These are phyloP conservation scores for Zygogramma bicolorata DNA, from an alignment of 2,888 invertebrate genomes.

Conservation along the genomic window DNA sequence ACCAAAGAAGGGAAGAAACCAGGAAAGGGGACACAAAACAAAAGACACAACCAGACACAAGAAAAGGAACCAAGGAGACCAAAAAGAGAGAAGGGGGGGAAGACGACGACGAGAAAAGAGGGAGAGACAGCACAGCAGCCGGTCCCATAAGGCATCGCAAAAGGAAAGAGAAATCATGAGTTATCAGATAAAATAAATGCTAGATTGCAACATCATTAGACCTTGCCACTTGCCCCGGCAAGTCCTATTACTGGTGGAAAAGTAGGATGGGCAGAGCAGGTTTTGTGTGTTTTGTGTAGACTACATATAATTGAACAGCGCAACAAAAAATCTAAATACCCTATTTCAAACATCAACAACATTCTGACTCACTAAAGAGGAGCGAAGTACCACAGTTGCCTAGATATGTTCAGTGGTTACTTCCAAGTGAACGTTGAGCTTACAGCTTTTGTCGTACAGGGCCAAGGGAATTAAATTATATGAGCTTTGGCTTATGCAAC, in stretches of 20 bases:
- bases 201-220: constrained; percentile 34
- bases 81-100: too few species aligned
- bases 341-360: constrained; percentile 47
- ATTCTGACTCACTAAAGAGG: constrained; percentile 41
- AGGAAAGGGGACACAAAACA: too few species aligned
- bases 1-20: too few species aligned
- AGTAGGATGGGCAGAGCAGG: constrained; percentile 32
- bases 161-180: constrained; percentile 38
- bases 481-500: constrained; percentile 50
- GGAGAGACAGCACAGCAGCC: too few species aligned
- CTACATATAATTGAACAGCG: constrained; percentile 39
- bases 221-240: constrained; percentile 31
- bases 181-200: constrained; percentile 41
- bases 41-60: too few species aligned
- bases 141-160: constrained; percentile 42
- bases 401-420: constrained; percentile 48
- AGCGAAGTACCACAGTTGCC: constrained; percentile 42
- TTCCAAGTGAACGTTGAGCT: constrained; percentile 43
- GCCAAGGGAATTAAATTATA: constrained; percentile 46
- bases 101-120: too few species aligned
- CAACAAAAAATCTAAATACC: constrained; percentile 44
- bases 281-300: constrained; percentile 46
- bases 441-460: constrained; percentile 46
- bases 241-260: constrained; percentile 39
- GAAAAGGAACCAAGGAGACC: too few species aligned